Percentiles rank a stretch among this genome's conserved stretches.
These are phyloP conservation scores for Argentina silus DNA, from an alignment of 2,797 vertebrate genomes.

Conservation along the genomic window DNA sequence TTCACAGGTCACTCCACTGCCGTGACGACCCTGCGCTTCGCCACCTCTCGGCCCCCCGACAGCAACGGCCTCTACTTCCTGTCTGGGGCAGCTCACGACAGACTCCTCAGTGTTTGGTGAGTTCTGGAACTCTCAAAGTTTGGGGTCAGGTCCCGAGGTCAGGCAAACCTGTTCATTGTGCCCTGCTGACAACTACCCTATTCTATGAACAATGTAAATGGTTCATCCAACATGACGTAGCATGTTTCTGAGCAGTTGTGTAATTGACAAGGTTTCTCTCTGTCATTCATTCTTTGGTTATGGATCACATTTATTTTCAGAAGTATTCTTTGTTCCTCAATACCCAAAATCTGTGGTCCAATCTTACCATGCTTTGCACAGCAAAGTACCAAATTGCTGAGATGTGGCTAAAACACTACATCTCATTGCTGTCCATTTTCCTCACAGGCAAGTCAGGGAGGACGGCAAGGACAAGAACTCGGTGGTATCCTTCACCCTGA, in stretches of 20 bases:
- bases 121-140: slow-evolving; percentile 46
- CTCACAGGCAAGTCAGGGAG: slow-evolving; percentile 90
- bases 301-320: no score
- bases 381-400: no score
- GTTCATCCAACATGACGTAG: no score
- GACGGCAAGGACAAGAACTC: slow-evolving; percentile 95
- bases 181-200: no score
- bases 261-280: no score
- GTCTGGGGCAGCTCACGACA: slow-evolving; percentile 91
- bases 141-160: background rate
- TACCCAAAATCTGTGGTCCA: no score
- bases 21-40: slow-evolving; percentile 91
- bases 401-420: background rate
- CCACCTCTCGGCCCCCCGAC: slow-evolving; percentile 86
- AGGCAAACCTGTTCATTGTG: no score
- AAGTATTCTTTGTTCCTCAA: no score
- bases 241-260: no score
- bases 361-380: no score
- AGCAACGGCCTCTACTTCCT: slow-evolving; percentile 95
- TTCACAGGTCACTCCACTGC: slow-evolving; percentile 96
- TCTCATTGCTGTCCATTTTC: background rate
- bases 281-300: no score
- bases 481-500: slow-evolving; percentile 93
- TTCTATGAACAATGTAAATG: no score
- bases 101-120: slow-evolving; percentile 96